Conservation (phyloP, 2,888 invertebrate species). For the Cheilosia vulpina region DNA sequence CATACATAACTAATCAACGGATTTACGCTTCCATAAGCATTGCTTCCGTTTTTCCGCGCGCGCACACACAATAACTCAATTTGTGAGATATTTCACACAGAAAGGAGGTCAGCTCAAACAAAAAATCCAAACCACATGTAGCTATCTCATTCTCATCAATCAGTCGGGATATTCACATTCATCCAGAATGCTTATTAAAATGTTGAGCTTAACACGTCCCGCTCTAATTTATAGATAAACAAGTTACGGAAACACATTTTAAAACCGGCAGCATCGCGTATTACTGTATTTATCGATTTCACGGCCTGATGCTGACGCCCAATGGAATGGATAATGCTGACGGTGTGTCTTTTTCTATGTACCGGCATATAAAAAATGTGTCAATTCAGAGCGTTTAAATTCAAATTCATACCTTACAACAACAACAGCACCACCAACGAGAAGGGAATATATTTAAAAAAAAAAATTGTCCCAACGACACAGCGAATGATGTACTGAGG, state of each 20-base stretch:
- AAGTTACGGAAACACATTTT: constrained; percentile 15
- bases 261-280: not conserved
- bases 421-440: not conserved
- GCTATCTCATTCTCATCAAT: constrained; percentile 49
- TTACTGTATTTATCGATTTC: constrained; percentile 22
- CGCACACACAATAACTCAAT: not conserved
- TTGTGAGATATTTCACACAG: not conserved
- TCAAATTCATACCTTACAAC: constrained; percentile 18
- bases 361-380: constrained; percentile 40
- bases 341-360: constrained; percentile 24
- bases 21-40: constrained; percentile 23
- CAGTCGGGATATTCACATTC: constrained; percentile 13
- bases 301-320: not conserved
- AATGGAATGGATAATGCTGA: constrained; percentile 15
- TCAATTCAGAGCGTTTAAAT: constrained; percentile 51
- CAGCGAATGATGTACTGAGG: not conserved
- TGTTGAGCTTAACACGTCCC: constrained; percentile 23
- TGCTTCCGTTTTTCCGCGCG: not conserved
- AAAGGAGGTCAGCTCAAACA: not conserved
- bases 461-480: constrained; percentile 5
- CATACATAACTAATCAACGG: constrained; percentile 10
- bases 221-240: constrained; percentile 57
- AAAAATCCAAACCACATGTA: not conserved
- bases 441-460: not conserved
- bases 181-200: constrained; percentile 36